These are phyloP conservation scores for Taxidea taxus DNA, from an alignment of 2,113 vertebrate species.

Conservation along the genomic window DNA sequence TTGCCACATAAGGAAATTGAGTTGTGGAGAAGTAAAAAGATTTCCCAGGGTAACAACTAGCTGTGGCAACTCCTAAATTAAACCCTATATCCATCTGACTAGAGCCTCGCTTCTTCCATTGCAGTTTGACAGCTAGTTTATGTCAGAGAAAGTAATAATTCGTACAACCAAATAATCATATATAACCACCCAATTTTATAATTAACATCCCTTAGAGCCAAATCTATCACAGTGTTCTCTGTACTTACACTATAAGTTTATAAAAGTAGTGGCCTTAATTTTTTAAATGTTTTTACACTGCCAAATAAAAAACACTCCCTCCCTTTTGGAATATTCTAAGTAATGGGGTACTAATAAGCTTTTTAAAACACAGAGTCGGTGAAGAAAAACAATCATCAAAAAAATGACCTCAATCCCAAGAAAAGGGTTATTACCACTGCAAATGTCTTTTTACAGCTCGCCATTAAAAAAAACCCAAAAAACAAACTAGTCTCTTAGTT, in stretches of 20 bases:
- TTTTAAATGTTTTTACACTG: neutral
- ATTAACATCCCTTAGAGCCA: neutral
- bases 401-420: neutral
- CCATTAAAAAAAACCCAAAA: neutral
- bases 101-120: neutral
- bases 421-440: slow-evolving; percentile 17
- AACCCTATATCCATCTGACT: neutral
- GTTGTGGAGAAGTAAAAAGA: neutral
- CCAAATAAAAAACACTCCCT: neutral
- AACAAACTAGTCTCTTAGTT: neutral
- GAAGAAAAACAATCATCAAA: neutral
- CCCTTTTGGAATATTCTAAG: neutral
- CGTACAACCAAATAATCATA: neutral
- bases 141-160: neutral
- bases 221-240: neutral
- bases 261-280: neutral
- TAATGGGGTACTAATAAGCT: neutral
- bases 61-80: no score
- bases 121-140: neutral
- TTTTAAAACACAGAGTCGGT: neutral
- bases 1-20: neutral
- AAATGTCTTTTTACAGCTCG: neutral
- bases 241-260: neutral
- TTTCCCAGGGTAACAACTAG: neutral
- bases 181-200: neutral